Evolutionary conservation across 2,113 vertebrate species (phyloP).

Genomic region (Oreocharis arfaki): DNA sequence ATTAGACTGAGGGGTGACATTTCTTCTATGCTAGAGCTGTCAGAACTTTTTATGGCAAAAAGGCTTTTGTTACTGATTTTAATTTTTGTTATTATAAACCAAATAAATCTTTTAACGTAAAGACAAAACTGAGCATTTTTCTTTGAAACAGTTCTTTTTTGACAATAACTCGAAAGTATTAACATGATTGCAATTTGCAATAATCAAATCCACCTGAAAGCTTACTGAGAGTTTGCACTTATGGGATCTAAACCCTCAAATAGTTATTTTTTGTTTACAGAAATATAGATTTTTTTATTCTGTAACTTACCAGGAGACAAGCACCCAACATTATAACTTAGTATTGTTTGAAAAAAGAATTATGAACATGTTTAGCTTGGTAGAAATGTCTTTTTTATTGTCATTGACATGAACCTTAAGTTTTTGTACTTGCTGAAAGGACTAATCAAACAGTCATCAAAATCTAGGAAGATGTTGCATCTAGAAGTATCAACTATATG

Average conservation of each 20-base stretch:
- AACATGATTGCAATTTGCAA: background rate
- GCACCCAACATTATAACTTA: accelerated
- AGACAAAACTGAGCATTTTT: background rate
- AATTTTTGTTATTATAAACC: background rate
- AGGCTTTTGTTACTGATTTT: background rate
- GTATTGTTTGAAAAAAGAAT: background rate
- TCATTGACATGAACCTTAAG: background rate
- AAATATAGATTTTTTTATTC: background rate
- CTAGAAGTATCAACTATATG: accelerated
- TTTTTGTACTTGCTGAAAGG: background rate
- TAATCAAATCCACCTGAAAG: background rate
- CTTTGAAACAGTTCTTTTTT: background rate
- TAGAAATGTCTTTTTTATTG: background rate
- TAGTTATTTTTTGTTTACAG: background rate
- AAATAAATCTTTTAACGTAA: background rate
- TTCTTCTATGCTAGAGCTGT: background rate
- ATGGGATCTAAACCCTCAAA: background rate
- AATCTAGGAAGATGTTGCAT: background rate
- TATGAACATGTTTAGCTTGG: background rate
- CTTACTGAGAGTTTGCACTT: background rate
- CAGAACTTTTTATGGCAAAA: background rate
- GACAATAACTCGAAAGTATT: background rate
- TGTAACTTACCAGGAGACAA: background rate
- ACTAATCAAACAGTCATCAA: background rate
- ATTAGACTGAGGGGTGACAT: background rate